Percentiles rank a stretch among this genome's conserved stretches.
Conservation (phyloP, 2,113 vertebrate species). For the Entelurus aequoreus region DNA sequence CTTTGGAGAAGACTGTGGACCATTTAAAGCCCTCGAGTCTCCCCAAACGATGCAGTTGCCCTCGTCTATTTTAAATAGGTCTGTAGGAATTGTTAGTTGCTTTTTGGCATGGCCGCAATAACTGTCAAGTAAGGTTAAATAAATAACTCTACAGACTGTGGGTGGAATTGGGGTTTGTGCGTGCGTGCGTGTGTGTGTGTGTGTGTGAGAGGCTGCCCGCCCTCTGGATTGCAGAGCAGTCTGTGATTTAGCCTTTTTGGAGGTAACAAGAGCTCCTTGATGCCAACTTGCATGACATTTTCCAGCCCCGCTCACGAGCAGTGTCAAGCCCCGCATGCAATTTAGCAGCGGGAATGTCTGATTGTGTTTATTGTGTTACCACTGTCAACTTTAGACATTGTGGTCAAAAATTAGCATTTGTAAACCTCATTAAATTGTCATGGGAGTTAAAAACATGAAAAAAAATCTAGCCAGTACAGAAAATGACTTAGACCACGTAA, state of each 20-base stretch:
- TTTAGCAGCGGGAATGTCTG: slow-evolving; percentile 36
- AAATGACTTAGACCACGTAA: no score
- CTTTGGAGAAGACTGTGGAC: no score
- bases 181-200: slow-evolving; percentile 1
- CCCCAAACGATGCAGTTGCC: no score
- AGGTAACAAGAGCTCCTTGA: slow-evolving; percentile 58
- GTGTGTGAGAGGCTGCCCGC: neutral
- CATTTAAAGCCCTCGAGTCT: no score
- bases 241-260: slow-evolving; percentile 39
- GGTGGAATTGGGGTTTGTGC: slow-evolving; percentile 23
- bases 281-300: slow-evolving; percentile 57
- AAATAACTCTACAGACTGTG: slow-evolving; percentile 16
- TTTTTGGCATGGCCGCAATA: neutral
- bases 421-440: slow-evolving; percentile 47
- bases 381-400: slow-evolving; percentile 18
- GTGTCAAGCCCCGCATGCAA: slow-evolving; percentile 36
- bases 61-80: no score
- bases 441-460: slow-evolving; percentile 16
- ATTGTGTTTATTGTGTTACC: slow-evolving; percentile 53
- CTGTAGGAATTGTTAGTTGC: neutral
- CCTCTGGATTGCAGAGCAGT: slow-evolving; percentile 20
- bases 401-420: slow-evolving; percentile 36
- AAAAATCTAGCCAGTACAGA: slow-evolving; percentile 34
- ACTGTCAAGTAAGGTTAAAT: slow-evolving; percentile 9
- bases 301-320: slow-evolving; percentile 43